These are phyloP conservation scores for Amiota communis DNA, from an alignment of 2,888 invertebrate genomes.

Conservation along the genomic window DNA sequence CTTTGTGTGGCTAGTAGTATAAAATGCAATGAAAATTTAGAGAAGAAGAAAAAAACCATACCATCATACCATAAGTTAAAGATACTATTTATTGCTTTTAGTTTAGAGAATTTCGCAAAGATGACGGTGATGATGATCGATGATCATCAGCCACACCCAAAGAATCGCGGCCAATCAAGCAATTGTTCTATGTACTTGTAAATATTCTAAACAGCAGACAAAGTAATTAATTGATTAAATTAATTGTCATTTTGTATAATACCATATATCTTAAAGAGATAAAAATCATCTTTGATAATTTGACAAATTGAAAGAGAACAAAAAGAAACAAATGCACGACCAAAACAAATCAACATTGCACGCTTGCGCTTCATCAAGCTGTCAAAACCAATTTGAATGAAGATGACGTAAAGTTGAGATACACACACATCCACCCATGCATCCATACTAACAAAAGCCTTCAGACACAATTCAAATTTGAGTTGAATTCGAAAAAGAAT, in stretches of 20 bases:
- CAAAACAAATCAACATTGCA: slow-evolving; percentile 52
- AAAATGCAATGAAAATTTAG: slow-evolving; percentile 8
- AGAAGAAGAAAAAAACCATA: too few species aligned
- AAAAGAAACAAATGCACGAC: slow-evolving; percentile 10
- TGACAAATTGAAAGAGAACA: neutral
- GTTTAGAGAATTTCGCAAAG: neutral
- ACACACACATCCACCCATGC: too few species aligned
- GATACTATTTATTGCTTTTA: slow-evolving; percentile 23
- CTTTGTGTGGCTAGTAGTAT: too few species aligned
- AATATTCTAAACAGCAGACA: neutral
- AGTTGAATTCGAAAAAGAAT: slow-evolving; percentile 49
- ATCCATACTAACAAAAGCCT: neutral
- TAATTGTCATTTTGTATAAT: too few species aligned
- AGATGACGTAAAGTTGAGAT: neutral
- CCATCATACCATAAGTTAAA: neutral
- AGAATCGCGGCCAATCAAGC: too few species aligned
- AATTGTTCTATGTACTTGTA: too few species aligned
- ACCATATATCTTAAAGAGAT: too few species aligned
- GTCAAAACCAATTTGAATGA: neutral
- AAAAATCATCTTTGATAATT: too few species aligned
- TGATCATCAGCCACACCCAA: too few species aligned
- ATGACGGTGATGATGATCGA: too few species aligned
- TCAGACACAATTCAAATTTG: neutral
- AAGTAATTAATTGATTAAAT: too few species aligned
- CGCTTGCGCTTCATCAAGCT: slow-evolving; percentile 61